Evolutionary conservation across 2,888 invertebrate species (phyloP).

Genomic region (Diaperis boleti): DNA sequence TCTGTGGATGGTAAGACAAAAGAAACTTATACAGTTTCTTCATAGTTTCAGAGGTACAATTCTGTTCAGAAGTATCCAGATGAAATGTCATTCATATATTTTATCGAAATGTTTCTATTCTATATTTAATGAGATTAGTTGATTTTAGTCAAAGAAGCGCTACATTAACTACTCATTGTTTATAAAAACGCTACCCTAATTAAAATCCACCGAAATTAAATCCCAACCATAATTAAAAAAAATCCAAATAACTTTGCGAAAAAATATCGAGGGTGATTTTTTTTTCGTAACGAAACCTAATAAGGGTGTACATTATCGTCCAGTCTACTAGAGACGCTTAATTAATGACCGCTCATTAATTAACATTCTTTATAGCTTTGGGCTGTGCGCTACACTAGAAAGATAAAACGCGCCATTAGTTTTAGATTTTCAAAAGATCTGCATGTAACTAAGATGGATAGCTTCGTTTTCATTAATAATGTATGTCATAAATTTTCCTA

Average conservation of each 20-base stretch:
- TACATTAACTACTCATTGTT: no score
- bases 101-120: no score
- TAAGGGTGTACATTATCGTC: constrained; percentile 26
- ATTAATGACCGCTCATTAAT: constrained; percentile 39
- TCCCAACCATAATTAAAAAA: no score
- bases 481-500: constrained; percentile 37
- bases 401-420: constrained; percentile 41
- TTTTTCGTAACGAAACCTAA: constrained; percentile 22
- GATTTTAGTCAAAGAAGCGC: no score
- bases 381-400: constrained; percentile 34
- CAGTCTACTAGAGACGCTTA: constrained; percentile 39
- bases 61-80: no score
- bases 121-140: no score
- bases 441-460: constrained; percentile 29
- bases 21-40: no score
- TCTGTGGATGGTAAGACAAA: no score
- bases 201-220: constrained; percentile 19
- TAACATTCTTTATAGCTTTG: constrained; percentile 20
- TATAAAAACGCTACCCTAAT: no score
- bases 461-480: constrained; percentile 39
- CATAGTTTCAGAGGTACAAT: no score
- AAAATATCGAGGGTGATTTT: constrained; percentile 17
- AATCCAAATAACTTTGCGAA: neutral
- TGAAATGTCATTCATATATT: no score
- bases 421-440: constrained; percentile 26